Conservation (phyloP, 2,888 invertebrate genomes). For the Punctoribates punctum region DNA sequence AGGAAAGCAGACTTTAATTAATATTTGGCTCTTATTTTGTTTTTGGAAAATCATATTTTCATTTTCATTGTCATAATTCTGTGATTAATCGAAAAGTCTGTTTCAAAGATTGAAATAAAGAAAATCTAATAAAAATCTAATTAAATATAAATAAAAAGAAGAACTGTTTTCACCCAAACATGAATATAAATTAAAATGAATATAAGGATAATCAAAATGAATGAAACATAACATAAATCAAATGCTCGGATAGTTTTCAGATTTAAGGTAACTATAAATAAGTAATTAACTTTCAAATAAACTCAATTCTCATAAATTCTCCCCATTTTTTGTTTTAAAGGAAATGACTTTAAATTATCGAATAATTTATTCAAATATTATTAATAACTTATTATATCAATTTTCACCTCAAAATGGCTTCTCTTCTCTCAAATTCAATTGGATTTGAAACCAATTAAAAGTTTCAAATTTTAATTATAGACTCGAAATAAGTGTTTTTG, state of each 20-base stretch:
- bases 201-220: neutral
- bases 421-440: no score
- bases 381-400: no score
- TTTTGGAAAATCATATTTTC: neutral
- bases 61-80: conserved; percentile 29
- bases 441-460: no score
- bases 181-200: conserved; percentile 28
- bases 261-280: conserved; percentile 17
- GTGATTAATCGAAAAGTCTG: conserved; percentile 29
- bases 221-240: conserved; percentile 25
- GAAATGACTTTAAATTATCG: no score
- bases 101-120: neutral
- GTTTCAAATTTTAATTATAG: neutral
- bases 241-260: neutral
- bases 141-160: conserved; percentile 22
- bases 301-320: neutral
- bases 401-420: no score
- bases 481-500: neutral
- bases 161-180: conserved; percentile 28
- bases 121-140: conserved; percentile 27
- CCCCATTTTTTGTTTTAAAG: no score
- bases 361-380: no score
- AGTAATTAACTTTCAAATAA: conserved; percentile 22
- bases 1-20: no score
- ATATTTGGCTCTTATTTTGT: conserved; percentile 3